Evolutionary conservation across 2,113 vertebrate species (phyloP), one percentile per base, ranked within the genome.

Genomic region (Sinocyclocheilus grahami): DNA sequence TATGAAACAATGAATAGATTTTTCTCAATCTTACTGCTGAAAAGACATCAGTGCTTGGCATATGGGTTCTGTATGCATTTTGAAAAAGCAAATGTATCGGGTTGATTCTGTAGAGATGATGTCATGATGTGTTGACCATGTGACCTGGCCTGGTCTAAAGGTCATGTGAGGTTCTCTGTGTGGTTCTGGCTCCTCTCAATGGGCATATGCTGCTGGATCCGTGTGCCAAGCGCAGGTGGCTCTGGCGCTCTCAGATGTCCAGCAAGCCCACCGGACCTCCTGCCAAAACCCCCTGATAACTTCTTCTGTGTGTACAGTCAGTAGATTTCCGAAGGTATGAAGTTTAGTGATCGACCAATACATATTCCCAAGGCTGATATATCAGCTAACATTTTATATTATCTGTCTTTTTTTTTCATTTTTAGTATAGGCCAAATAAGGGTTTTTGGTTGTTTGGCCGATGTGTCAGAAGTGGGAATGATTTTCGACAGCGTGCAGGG

Each of bases 171-270:
- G 82, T 86, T 88, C 76, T 86, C 82, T 62, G 46, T 8, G 46
- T n/a, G 76, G 18, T 51, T 75, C 20, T 82, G 71, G 83, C 42
- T 86, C 69, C n/a, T 76, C 33, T 84, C 37, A 74, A 22, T 67
- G 65, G 63, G 69, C 87, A 78, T 86, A 86, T 86, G 85, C n/a
- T 84, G 55, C 18, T 80, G 58, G 58, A 83, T 79, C 33, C 33
- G 39, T 30, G 55, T 80, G 55, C 62, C 5, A 27, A 33, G 48
- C 18, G 8, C 79, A 65, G 79, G n/a, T 65, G 79, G n/a, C 39
- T 46, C 58, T 46, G 13, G 33, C 63, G 7, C 22, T 24, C 58
- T 63, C 55, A 79, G 6, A 18, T 79, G 53, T 24, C 78, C 78
- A 42, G 22, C 11, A 39, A 63, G n/a, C 51, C 53, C 53, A 5